Evolutionary conservation across 2,888 invertebrate genomes (phyloP).

Genomic region (Drosophila hamatofila): DNA sequence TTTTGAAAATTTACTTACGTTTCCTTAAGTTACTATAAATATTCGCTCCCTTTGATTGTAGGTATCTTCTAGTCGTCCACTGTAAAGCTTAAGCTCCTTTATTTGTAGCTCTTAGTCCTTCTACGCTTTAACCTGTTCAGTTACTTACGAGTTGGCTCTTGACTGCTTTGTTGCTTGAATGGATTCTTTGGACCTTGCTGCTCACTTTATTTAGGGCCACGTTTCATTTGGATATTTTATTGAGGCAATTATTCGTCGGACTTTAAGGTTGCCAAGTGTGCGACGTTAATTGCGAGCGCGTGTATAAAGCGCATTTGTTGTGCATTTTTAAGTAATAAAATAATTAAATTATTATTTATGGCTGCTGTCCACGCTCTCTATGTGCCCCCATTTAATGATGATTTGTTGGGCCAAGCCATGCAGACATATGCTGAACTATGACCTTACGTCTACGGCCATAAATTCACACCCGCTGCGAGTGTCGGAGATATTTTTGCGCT

Average conservation of each 20-base stretch:
- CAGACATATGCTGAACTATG: slow-evolving; percentile 66
- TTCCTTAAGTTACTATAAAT: no score
- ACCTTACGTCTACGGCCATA: slow-evolving; percentile 47
- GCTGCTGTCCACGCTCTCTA: slow-evolving; percentile 23
- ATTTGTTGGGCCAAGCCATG: slow-evolving; percentile 54
- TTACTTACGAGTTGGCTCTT: slow-evolving; percentile 35
- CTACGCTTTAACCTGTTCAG: slow-evolving; percentile 8
- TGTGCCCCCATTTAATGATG: slow-evolving; percentile 59
- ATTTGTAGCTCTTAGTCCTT: slow-evolving; percentile 7
- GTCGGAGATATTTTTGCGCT: slow-evolving; percentile 16
- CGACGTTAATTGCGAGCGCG: slow-evolving; percentile 71
- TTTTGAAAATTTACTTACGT: not conserved
- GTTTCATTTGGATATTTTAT: slow-evolving; percentile 55
- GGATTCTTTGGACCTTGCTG: slow-evolving; percentile 30
- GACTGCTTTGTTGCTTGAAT: slow-evolving; percentile 48
- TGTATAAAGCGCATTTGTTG: slow-evolving; percentile 71
- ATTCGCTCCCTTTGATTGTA: no score
- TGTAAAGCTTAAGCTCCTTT: not conserved
- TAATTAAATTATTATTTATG: slow-evolving; percentile 79
- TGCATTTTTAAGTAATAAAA: slow-evolving; percentile 77
- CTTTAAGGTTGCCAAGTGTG: slow-evolving; percentile 47
- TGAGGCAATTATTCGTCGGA: slow-evolving; percentile 46
- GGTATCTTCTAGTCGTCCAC: not conserved
- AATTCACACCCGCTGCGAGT: slow-evolving; percentile 44
- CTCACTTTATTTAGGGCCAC: slow-evolving; percentile 34